Conservation (phyloP, 1,140 invertebrate genomes). For the Drosophila sucinea region DNA sequence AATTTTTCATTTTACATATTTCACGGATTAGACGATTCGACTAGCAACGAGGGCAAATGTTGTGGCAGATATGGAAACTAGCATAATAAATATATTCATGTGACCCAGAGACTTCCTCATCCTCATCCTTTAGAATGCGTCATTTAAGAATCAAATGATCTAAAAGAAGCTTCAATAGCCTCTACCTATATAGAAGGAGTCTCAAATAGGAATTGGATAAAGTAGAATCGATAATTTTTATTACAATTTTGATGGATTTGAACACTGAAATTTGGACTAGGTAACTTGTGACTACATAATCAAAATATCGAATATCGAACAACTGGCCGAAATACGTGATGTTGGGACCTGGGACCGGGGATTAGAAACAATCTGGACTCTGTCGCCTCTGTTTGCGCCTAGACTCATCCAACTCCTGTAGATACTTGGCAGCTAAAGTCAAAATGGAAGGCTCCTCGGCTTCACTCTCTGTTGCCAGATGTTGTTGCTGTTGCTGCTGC, state of each 20-base stretch:
- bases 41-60: constrained; percentile 20
- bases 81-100: constrained; percentile 37
- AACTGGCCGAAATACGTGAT: not conserved
- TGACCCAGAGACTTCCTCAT: not conserved
- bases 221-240: too few species aligned
- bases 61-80: constrained; percentile 43
- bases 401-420: constrained; percentile 32
- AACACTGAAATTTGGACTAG: too few species aligned
- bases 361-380: constrained; percentile 1
- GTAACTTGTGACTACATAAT: too few species aligned
- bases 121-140: too few species aligned
- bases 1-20: constrained; percentile 76
- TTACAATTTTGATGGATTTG: too few species aligned
- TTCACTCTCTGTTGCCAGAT: not conserved
- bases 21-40: constrained; percentile 51
- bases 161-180: too few species aligned
- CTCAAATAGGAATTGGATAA: too few species aligned
- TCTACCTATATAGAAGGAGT: too few species aligned
- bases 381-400: constrained; percentile 8
- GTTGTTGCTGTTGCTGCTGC: not conserved
- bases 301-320: too few species aligned
- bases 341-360: not conserved
- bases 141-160: too few species aligned
- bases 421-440: constrained; percentile 21
- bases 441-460: constrained; percentile 24